Conservation (phyloP, 1,140 invertebrate species). For the Cherax quadricarinatus region DNA sequence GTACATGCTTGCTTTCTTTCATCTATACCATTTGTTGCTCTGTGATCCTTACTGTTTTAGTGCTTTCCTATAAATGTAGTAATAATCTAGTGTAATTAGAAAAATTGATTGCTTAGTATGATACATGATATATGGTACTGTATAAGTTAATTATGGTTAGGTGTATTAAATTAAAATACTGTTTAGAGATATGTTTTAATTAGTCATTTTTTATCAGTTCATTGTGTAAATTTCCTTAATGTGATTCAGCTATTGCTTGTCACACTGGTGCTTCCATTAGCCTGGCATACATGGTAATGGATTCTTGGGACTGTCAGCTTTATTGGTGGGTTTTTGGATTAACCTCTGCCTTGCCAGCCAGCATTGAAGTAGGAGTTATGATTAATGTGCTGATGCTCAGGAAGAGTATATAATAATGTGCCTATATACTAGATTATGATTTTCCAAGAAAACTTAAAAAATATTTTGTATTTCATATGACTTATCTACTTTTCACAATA, state of each 20-base stretch:
- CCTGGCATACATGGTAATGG: constrained; percentile 81
- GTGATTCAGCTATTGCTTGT: constrained; percentile 79
- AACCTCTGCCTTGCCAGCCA: constrained; percentile 78
- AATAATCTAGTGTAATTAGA: too few species aligned
- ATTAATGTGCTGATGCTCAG: constrained; percentile 66
- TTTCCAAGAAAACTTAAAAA: not conserved
- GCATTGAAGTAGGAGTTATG: constrained; percentile 75
- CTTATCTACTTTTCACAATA: too few species aligned
- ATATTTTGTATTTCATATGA: not conserved
- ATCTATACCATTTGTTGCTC: too few species aligned
- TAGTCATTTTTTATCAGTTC: too few species aligned
- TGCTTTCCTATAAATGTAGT: too few species aligned
- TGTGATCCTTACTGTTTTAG: too few species aligned
- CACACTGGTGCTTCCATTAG: constrained; percentile 80
- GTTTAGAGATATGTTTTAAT: too few species aligned
- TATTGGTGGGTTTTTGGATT: constrained; percentile 83
- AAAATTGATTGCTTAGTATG: too few species aligned
- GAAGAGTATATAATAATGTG: constrained; percentile 35
- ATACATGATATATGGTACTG: too few species aligned
- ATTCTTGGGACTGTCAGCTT: constrained; percentile 82
- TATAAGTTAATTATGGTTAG: too few species aligned
- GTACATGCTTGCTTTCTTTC: too few species aligned
- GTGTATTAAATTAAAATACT: too few species aligned
- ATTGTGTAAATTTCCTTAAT: constrained; percentile 5
- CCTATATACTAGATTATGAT: not conserved